These are phyloP conservation scores for Trichomalopsis sarcophagae DNA, from an alignment of 1,140 invertebrate species.

Conservation along the genomic window DNA sequence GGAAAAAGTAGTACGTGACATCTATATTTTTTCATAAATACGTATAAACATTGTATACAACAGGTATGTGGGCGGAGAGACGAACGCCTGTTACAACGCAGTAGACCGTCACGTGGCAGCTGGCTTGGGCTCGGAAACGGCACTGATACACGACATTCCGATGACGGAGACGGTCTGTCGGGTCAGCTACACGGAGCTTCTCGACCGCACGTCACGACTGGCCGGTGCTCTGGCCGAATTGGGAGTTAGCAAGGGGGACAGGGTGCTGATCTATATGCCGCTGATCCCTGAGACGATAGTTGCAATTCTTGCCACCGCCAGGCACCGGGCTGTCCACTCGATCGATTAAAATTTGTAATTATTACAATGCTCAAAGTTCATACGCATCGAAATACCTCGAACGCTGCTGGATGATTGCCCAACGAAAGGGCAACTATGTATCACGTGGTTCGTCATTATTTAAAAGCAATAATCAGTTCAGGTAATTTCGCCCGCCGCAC, in stretches of 20 bases:
- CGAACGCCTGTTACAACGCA: conserved; percentile 95
- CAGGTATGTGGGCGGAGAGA: conserved; percentile 91
- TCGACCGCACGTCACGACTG: conserved; percentile 84
- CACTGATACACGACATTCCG: conserved; percentile 93
- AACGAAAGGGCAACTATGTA: too few species aligned
- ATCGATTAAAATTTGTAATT: too few species aligned
- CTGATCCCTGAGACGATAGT: conserved; percentile 91
- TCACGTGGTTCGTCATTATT: too few species aligned
- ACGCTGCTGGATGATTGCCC: too few species aligned
- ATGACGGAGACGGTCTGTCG: conserved; percentile 84
- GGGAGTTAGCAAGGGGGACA: conserved; percentile 85
- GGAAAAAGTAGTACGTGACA: too few species aligned
- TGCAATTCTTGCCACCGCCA: conserved; percentile 87
- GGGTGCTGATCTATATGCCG: conserved; percentile 94
- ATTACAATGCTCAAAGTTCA: too few species aligned
- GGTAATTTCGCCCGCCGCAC: too few species aligned
- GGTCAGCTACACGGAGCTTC: conserved; percentile 88
- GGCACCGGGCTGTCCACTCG: conserved; percentile 90
- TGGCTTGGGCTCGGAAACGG: conserved; percentile 85
- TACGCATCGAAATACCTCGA: too few species aligned
- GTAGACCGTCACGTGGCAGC: conserved; percentile 90
- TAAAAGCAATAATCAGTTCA: too few species aligned
- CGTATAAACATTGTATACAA: neutral
- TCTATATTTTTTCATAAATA: too few species aligned
- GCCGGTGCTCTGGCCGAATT: conserved; percentile 84